Base-by-base conservation (phyloP, 2,113 vertebrate genomes). In the Calyptomena viridis region DNA sequence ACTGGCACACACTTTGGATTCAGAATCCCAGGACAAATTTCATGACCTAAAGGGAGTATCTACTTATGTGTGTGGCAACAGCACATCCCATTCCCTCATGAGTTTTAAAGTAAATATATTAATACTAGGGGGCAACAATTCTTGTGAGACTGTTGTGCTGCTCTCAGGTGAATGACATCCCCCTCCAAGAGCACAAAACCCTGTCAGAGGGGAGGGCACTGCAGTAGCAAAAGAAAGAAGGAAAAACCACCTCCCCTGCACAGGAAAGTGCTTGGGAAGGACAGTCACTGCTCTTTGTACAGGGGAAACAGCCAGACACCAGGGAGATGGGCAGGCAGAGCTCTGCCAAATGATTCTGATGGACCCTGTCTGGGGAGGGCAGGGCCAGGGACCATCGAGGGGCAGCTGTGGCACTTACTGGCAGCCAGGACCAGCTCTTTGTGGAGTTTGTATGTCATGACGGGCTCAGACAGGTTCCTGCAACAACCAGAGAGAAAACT, bases 381-480 rank as follows among this genome's bases (percentile, higher is more conserved):
- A 95, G 64, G 44, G 28, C 39, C 18, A 13, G 55, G 25, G 50
- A 63, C 22, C 6, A 9, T 25, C 16, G 2, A 28, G 13, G n/a
- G 21, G 78, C 55, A 55, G 52, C 35, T 11, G 66, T 1, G 3
- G 76, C 23, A 98, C 99, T 99, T 99, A 99, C 99, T 99, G 97
- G 99, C 99, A 97, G 99, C 99, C 84, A 97, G 98, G 94, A 99
- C 98, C 94, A 99, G 98, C 90, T 99, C 98, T 97, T 98, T 98
- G 97, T 99, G 99, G 50, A 99, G 98, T 92, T 96, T 97, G 97
- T 99, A 99, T 14, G 99, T 99, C 99, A 99, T 99, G 93, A 99
- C 96, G 9, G 99, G 99, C 96, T 99, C 99, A 85, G 98, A 98
- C 74, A 99, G 98, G 97, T 98, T 99, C 98, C 99, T 98, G 97